Evolutionary conservation across 2,113 vertebrate species (phyloP), one percentile per base, ranked within the genome.

Genomic region (Cephalopterus ornatus): DNA sequence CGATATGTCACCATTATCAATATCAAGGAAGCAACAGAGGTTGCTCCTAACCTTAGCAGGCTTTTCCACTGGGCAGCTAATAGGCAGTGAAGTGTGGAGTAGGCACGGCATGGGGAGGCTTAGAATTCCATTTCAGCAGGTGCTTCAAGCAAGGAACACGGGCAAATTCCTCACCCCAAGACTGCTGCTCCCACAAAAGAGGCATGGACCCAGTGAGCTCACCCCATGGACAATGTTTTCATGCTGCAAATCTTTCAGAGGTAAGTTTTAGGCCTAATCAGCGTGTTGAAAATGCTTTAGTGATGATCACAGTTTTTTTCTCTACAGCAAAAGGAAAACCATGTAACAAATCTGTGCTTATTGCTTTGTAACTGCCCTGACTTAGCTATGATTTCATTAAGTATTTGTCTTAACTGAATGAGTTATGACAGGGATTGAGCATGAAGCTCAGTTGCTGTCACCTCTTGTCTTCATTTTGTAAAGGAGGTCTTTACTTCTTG

Each of bases 241-340:
- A 13, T 14, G n/a, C 15, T 3, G 1, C 19, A 50, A 9, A 7
- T 37, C 19, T 59, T 93, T 83, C 27, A 75, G 42, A 86, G 92
- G 83, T 92, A 95, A 78, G 76, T 63, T 90, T 89, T 11, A 62
- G 94, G 91, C 76, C 84, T 67, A 47, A 74, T 47, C 8, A 13
- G 24, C 30, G 33, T 66, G 15, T 26, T 56, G 63, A 66, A 86
- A 21, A 28, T 74, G n/a, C 21, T 86, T 88, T 28, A 53, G 67
- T 55, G 37, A 65, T 46, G 59, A 33, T 56, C 6, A n/a, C 11
- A 6, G 20, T 39, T 32, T 22, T 28, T 68, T 58, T 47, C 59
- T 44, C 21, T 44, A 44, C 0, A 1, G 56, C 33, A 39, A 50
- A 88, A 77, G 20, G 33, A 75, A 52, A 88, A 65, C 18, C 17